Percentiles rank a stretch among this genome's conserved stretches.
These are phyloP conservation scores for Forbesichthys agassizii DNA, from an alignment of 2,113 vertebrate species.

Conservation along the genomic window DNA sequence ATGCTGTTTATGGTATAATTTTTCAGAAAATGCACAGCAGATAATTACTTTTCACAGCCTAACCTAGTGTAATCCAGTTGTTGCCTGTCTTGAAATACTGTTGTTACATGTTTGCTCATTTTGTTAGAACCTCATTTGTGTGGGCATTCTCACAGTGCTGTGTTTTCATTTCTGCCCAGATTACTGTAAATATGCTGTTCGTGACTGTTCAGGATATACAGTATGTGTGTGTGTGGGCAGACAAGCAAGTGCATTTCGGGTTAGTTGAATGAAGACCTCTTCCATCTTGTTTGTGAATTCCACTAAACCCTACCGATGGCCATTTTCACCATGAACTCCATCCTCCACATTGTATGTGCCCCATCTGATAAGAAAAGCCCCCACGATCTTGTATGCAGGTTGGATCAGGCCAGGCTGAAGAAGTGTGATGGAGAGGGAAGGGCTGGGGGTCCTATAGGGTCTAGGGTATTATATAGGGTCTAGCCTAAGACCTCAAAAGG, in stretches of 20 bases:
- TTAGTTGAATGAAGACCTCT: conserved; percentile 17
- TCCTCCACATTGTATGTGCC: conserved; percentile 16
- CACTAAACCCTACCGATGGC: too few species aligned
- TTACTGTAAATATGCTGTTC: conserved; percentile 60
- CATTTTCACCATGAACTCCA: too few species aligned
- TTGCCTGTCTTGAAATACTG: not conserved
- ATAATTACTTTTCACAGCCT: not conserved
- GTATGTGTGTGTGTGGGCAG: conserved; percentile 26
- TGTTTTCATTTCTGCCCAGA: conserved; percentile 47
- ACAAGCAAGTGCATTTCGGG: not conserved
- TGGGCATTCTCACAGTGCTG: too few species aligned
- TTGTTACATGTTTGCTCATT: not conserved
- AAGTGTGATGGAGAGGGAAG: conserved; percentile 4
- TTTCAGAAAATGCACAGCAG: not conserved
- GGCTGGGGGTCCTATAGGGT: not conserved
- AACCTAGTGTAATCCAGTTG: not conserved
- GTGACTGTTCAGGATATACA: conserved; percentile 34
- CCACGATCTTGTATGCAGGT: conserved; percentile 43
- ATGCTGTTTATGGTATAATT: not conserved
- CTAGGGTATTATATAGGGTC: not conserved
- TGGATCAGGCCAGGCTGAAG: conserved; percentile 18
- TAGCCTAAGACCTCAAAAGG: not conserved
- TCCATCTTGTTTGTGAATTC: conserved; percentile 42
- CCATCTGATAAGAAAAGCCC: conserved; percentile 26
- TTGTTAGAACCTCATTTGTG: not conserved